Evolutionary conservation across 2,888 invertebrate species (phyloP), one percentile per base, ranked within the genome.

Genomic region (Zaprionus lineosus): DNA sequence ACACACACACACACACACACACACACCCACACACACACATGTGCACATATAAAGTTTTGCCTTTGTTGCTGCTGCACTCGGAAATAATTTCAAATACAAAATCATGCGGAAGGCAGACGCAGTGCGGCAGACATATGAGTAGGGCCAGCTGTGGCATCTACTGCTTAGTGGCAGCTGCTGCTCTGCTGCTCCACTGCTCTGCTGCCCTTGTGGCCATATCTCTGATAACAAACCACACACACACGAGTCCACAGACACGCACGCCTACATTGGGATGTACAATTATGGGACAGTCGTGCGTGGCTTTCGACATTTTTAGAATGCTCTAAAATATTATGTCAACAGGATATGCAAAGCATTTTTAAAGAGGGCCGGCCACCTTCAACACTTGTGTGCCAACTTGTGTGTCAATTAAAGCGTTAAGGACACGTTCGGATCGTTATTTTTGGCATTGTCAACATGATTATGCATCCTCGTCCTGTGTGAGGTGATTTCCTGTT

Each of bases 11-110:
- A 21, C 7, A 21, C 21, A 5, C 21, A 21, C 7, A 21, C 3
- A 7, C 24, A 24, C n/a, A n/a, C n/a, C n/a, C n/a, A 21, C 21
- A 3, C 21, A 21, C 7, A 21, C 21, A 5, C 21, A 21, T 21
- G 7, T 5, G 21, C 24, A 24, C n/a, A n/a, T n/a, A n/a, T 24
- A 24, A 3, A 4, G 24, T 24, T 2, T 4, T 24, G 24, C 8
- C 14, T 9, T 18, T 18, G 26, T 48, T 21, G 14, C 28, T 43
- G 43, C 46, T 39, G 70, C 69, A 76, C 81, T 73, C 69, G 77
- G 77, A 77, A 76, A 81, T 76, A 73, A 86, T 83, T 85, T 82
- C 51, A 74, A 72, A 69, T 66, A 85, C 84, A 78, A 82, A 82
- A 85, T 82, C 76, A 82, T 78, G 86, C 86, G 84, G 65, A 78